A percentile compares a stretch with the other conserved stretches of the same genome.
phyloP scores from a whole-genome alignment of 1,140 invertebrate genomes.

The Anagrus nilaparvatae region DNA sequence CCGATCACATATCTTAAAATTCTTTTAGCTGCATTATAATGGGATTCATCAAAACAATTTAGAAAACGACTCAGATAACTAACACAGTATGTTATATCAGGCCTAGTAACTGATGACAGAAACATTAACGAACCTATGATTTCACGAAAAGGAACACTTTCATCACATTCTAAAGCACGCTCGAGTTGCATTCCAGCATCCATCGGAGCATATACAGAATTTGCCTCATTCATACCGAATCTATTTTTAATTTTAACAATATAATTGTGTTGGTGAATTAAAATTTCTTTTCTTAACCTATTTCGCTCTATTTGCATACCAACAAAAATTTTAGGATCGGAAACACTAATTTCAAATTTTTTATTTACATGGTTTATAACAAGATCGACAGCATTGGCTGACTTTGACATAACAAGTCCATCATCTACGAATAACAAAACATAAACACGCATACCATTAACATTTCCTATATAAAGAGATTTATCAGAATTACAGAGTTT shows the following conservation, averaged over 20 bases:
- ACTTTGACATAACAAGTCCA: constrained; percentile 13
- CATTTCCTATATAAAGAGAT: constrained; percentile 13
- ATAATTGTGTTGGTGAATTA: constrained; percentile 7
- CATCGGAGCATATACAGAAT: constrained; percentile 3
- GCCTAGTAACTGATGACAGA: constrained; percentile 3
- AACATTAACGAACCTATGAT: constrained; percentile 8
- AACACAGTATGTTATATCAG: constrained; percentile 8
- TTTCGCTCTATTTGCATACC: constrained; percentile 6
- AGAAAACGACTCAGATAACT: constrained; percentile 9
- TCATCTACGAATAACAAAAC: constrained; percentile 21
- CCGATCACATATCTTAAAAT: constrained; percentile 10
- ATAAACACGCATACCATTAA: constrained; percentile 7
- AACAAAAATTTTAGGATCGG: constrained; percentile 7
- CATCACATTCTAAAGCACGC: not conserved
- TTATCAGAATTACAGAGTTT: constrained; percentile 12
- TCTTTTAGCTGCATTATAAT: constrained; percentile 10
- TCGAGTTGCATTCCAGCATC: not conserved
- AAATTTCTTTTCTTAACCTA: constrained; percentile 1
- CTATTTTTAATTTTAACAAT: constrained; percentile 4
- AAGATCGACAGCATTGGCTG: not conserved
- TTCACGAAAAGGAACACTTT: constrained; percentile 24
- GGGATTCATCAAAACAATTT: constrained; percentile 4
- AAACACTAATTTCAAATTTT: constrained; percentile 10
- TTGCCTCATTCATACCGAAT: constrained; percentile 11
- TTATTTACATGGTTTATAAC: not conserved